phyloP scores from a whole-genome alignment of 37 sponge, comb jelly and placozoan species.

The Bolinopsis microptera region DNA sequence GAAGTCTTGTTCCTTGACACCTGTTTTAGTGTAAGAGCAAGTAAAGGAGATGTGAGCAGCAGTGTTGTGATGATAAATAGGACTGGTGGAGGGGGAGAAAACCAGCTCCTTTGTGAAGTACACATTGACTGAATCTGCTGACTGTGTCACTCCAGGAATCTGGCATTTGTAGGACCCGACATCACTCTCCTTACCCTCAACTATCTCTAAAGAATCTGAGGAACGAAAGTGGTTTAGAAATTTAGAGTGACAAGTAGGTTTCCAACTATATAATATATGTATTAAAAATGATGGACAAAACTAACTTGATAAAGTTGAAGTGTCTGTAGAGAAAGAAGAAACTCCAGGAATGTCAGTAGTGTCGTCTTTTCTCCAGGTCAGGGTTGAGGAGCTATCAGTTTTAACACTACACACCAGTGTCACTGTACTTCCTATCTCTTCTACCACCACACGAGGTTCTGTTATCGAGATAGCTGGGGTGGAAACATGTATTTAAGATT shows the following conservation, averaged over 20 bases:
- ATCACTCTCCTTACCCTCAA: neutral
- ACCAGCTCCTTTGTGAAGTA: neutral
- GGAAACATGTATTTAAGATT: no score
- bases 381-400: neutral
- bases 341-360: neutral
- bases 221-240: no score
- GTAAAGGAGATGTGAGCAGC: neutral
- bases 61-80: neutral
- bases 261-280: no score
- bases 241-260: no score
- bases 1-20: no score
- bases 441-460: neutral
- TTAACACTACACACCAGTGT: neutral
- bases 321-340: neutral
- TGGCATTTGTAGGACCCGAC: neutral
- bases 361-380: neutral
- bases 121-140: neutral
- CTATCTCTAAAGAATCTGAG: neutral
- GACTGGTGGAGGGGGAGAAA: neutral
- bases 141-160: neutral
- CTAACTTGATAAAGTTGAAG: neutral
- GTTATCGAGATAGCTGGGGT: neutral
- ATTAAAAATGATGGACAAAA: no score
- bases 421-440: neutral
- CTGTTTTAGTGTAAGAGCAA: neutral